Conservation (phyloP, 2,888 invertebrate species). For the Tipula confusa region DNA sequence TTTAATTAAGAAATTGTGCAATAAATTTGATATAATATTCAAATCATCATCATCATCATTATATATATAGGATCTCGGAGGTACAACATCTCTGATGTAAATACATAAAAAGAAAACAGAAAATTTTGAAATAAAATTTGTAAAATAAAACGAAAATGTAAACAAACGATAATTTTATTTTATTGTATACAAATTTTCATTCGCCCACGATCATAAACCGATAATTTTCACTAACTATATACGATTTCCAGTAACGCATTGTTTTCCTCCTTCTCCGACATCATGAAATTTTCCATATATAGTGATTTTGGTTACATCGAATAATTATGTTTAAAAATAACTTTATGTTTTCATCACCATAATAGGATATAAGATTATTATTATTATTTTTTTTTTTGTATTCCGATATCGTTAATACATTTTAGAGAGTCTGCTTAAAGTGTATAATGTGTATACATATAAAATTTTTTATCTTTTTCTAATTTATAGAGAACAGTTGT, state of each 20-base stretch:
- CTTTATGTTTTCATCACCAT: not conserved
- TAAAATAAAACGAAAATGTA: not conserved
- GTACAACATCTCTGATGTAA: not conserved
- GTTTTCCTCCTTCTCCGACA: not conserved
- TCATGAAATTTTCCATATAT: not conserved
- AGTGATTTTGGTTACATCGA: not conserved
- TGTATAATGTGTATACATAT: not conserved
- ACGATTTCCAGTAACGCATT: not conserved
- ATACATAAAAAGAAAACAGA: not conserved
- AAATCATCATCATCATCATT: not conserved
- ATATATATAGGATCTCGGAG: not conserved
- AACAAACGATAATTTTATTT: not conserved
- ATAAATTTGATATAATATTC: not conserved
- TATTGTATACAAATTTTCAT: not conserved
- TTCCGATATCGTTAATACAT: not conserved
- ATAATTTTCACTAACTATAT: not conserved
- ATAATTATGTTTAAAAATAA: not conserved
- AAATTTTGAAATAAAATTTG: not conserved
- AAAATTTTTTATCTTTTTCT: not conserved
- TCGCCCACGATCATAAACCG: not conserved
- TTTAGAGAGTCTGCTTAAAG: not conserved
- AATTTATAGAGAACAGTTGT: constrained; percentile 25
- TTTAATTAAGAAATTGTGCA: constrained; percentile 4
- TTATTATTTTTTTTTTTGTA: too few relatives aligned
- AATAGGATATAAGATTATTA: not conserved